These are phyloP conservation scores for Crocodylus rhombifer DNA, from an alignment of 2,797 vertebrate species.

Conservation along the genomic window DNA sequence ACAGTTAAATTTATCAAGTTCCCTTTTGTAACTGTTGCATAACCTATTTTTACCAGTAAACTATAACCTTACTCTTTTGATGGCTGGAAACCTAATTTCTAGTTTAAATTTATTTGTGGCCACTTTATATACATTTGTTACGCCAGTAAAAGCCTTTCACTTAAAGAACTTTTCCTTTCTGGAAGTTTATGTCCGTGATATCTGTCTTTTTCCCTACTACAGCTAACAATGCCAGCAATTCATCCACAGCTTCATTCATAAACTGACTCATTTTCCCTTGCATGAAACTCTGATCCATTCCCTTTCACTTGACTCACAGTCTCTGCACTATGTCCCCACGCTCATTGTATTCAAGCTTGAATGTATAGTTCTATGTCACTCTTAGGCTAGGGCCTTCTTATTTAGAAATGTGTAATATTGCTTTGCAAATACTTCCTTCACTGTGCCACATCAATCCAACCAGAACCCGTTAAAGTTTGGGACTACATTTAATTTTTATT, in stretches of 20 bases:
- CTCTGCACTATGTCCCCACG: not conserved
- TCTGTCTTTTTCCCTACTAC: not conserved
- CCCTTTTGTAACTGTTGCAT: slow-evolving; percentile 9
- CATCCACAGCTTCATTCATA: not conserved
- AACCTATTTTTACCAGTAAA: not conserved
- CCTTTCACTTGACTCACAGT: not conserved
- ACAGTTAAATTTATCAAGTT: slow-evolving; percentile 28
- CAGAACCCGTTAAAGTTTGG: slow-evolving; percentile 55
- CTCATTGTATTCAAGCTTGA: too few species aligned
- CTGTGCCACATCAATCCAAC: slow-evolving; percentile 55
- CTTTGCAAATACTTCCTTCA: slow-evolving; percentile 29
- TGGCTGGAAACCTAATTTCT: not conserved
- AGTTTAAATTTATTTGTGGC: not conserved
- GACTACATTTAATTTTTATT: slow-evolving; percentile 74
- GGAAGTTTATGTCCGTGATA: fast-evolving
- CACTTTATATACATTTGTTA: not conserved
- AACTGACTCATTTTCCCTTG: not conserved
- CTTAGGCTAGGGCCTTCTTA: not conserved
- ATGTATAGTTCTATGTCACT: not conserved
- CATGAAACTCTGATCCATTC: not conserved
- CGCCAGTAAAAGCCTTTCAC: not conserved
- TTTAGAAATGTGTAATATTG: slow-evolving; percentile 17
- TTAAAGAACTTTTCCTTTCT: not conserved
- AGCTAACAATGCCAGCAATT: not conserved
- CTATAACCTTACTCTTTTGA: not conserved